Evolutionary conservation across 2,797 vertebrate species (phyloP), one percentile per base, ranked within the genome.

Genomic region (Rachycentron canadum): DNA sequence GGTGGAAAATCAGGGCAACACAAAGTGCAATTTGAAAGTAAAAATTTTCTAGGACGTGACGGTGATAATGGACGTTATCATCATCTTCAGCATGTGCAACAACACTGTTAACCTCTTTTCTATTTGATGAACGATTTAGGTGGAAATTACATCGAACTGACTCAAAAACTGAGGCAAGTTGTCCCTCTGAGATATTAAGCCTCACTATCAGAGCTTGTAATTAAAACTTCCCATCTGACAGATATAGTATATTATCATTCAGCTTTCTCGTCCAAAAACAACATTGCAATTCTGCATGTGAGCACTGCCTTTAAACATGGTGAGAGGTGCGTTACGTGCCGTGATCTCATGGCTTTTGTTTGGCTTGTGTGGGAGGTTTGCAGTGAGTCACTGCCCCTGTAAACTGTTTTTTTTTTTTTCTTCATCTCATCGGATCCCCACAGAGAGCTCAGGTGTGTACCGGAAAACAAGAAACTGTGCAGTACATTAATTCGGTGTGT

Each of bases 361-460:
- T 76, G 69, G 43, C 50, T 69, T 67, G 68, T 74, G 87, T 90
- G 70, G 88, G 87, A 49, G 76, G 70, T 32, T 50, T 50, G 60
- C 14, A 9, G 38, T 90, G 87, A 90, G 52, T 90, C 88, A 89
- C 71, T 68, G 64, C 69, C 69, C 73, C 71, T 79, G 71, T 76
- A 61, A 83, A 82, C 70, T 43, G 13, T 49, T 19, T 45, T 7
- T 45, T 41, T 43, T 43, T 52, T 56, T 66, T 49, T 53, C 26
- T 23, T 81, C 50, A 26, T 53, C 56, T 76, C 82, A 80, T 71
- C 45, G 30, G 68, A 84, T 72, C 69, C 63, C 65, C 62, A 47
- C 50, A 70, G 43, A 65, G 43, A 38, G 69, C 67, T 83, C 70
- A 76, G 68, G 73, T 85, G 69, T 72, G 53, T 1, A 41, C 50